Evolutionary conservation across 2,797 vertebrate species (phyloP).

Genomic region (Labroides dimidiatus): DNA sequence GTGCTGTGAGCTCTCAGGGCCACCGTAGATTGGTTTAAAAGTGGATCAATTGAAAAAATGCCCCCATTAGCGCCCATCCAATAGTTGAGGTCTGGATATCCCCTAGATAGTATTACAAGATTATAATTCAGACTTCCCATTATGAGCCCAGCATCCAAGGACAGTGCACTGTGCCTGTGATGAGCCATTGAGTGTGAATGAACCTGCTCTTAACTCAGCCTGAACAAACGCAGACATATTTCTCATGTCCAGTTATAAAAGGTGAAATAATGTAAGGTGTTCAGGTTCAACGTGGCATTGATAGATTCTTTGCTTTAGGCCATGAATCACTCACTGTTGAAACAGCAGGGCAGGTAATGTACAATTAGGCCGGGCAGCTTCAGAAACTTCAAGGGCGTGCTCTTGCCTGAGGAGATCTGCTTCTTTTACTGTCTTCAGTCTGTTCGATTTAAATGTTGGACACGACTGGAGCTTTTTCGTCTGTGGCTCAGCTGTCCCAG

Average conservation of each 20-base stretch:
- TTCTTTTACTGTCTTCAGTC: constrained; percentile 26
- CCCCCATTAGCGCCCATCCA: no score
- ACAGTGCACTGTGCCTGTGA: neutral
- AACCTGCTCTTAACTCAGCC: constrained; percentile 53
- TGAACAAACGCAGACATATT: constrained; percentile 23
- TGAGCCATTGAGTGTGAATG: constrained; percentile 28
- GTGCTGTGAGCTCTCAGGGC: no score
- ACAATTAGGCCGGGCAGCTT: constrained; percentile 68
- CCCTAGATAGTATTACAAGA: no score
- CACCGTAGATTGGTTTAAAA: no score
- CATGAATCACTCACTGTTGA: constrained; percentile 65
- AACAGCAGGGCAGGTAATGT: constrained; percentile 57
- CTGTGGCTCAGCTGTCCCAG: constrained; percentile 38
- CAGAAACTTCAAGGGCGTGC: constrained; percentile 63
- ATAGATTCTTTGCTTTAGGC: constrained; percentile 66
- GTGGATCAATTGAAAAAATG: no score
- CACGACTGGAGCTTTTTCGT: constrained; percentile 1
- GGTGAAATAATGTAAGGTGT: constrained; percentile 52
- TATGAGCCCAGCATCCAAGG: no score
- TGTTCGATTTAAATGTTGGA: constrained; percentile 44
- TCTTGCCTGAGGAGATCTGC: constrained; percentile 65
- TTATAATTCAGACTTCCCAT: no score
- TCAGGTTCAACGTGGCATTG: constrained; percentile 68
- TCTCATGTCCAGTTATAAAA: constrained; percentile 42
- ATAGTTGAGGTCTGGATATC: no score